phyloP scores from a whole-genome alignment of 2,113 vertebrate species.

The Bambusicola thoracicus region DNA sequence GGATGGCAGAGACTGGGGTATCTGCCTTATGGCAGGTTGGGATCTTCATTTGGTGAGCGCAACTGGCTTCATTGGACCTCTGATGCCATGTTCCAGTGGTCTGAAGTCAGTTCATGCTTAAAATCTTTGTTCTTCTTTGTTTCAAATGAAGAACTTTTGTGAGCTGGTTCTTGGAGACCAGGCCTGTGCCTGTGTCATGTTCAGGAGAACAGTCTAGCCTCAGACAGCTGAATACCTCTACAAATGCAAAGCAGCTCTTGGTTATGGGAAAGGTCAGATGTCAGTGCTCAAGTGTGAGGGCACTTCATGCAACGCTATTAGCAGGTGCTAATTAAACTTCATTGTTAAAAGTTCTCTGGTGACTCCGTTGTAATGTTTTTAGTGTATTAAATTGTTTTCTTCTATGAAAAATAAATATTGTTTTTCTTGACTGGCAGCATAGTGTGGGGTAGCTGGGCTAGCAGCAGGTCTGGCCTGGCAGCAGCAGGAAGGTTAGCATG shows the following conservation, averaged over 20 bases:
- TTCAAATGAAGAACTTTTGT: background rate
- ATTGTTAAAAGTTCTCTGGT: background rate
- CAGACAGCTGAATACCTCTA: background rate
- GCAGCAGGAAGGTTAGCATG: background rate
- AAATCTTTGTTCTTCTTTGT: background rate
- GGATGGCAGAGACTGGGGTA: background rate
- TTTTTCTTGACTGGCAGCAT: background rate
- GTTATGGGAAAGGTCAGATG: background rate
- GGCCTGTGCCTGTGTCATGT: background rate
- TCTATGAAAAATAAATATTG: background rate
- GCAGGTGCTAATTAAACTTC: background rate
- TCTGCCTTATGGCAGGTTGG: accelerated
- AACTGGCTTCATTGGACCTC: background rate
- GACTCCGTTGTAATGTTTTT: background rate
- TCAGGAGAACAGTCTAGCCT: background rate
- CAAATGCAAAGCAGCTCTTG: background rate
- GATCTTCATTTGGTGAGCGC: background rate
- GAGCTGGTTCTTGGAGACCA: background rate
- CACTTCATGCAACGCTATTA: background rate
- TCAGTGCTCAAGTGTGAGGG: background rate
- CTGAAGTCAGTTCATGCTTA: background rate
- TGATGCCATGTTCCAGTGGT: background rate
- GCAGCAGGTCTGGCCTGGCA: background rate
- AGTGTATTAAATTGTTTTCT: background rate
- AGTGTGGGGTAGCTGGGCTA: accelerated